A percentile compares a stretch with the other conserved stretches of the same genome.
Conservation (phyloP, 2,797 vertebrate species). For the Meda fulgida region DNA sequence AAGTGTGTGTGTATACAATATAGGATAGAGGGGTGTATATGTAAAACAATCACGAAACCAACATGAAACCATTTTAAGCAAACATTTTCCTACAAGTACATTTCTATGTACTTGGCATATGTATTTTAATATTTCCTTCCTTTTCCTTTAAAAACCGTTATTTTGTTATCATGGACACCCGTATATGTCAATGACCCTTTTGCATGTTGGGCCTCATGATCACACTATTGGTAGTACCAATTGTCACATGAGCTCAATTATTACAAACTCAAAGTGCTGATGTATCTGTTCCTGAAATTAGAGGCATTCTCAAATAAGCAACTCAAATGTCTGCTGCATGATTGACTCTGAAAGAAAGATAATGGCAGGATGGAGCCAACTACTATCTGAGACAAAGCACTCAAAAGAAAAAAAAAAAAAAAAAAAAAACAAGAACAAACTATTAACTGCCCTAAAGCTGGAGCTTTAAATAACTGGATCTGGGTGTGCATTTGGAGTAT, state of each 20-base stretch:
- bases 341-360: slow-evolving; percentile 40
- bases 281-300: slow-evolving; percentile 52
- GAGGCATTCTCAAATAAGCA: slow-evolving; percentile 42
- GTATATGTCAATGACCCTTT: background rate
- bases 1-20: too few relatives aligned
- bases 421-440: background rate
- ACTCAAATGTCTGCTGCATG: slow-evolving; percentile 27
- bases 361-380: slow-evolving; percentile 50
- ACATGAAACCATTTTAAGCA: background rate
- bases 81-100: background rate
- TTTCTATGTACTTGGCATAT: background rate
- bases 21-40: too few relatives aligned
- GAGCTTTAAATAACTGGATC: slow-evolving; percentile 51
- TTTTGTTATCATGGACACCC: background rate
- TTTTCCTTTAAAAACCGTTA: background rate
- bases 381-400: slow-evolving; percentile 33
- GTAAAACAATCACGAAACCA: too few relatives aligned
- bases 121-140: background rate
- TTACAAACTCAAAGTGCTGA: slow-evolving; percentile 42
- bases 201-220: background rate
- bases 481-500: slow-evolving; percentile 31
- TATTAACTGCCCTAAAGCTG: slow-evolving; percentile 25
- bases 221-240: slow-evolving; percentile 22
- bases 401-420: slow-evolving; percentile 18
- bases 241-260: slow-evolving; percentile 47